phyloP scores from a whole-genome alignment of 1,140 invertebrate genomes.

The Brachionus calyciflorus region DNA sequence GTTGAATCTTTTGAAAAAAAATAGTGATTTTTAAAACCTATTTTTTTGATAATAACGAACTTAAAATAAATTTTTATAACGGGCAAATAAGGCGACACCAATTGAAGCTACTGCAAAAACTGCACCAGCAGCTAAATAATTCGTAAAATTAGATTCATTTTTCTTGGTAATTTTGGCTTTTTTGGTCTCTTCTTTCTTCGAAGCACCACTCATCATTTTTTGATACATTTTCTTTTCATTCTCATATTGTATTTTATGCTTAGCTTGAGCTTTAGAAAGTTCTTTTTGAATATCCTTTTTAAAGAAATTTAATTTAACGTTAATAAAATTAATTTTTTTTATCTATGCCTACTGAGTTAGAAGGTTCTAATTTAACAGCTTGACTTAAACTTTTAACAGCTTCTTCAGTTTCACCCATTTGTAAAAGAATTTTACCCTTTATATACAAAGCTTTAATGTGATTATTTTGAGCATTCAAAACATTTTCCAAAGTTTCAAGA shows the following conservation, averaged over 20 bases:
- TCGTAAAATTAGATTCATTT: not conserved
- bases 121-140: constrained; percentile 10
- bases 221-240: constrained; percentile 46
- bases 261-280: constrained; percentile 35
- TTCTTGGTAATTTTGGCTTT: not conserved
- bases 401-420: constrained; percentile 39
- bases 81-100: constrained; percentile 18
- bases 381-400: not conserved
- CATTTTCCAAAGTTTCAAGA: constrained; percentile 19
- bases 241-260: constrained; percentile 32
- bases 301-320: not conserved
- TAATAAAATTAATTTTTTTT: not conserved
- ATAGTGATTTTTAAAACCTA: not conserved
- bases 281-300: constrained; percentile 32
- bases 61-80: constrained; percentile 29
- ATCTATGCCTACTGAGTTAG: not conserved
- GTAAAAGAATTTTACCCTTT: constrained; percentile 9
- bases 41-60: no score
- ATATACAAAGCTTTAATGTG: constrained; percentile 45
- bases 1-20: not conserved
- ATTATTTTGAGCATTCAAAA: not conserved
- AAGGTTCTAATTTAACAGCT: constrained; percentile 25
- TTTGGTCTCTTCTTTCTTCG: constrained; percentile 20
- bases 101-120: constrained; percentile 10
- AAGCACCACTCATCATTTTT: constrained; percentile 34